These are phyloP conservation scores for Watsonalla binaria DNA, from an alignment of 2,888 invertebrate species.

Conservation along the genomic window DNA sequence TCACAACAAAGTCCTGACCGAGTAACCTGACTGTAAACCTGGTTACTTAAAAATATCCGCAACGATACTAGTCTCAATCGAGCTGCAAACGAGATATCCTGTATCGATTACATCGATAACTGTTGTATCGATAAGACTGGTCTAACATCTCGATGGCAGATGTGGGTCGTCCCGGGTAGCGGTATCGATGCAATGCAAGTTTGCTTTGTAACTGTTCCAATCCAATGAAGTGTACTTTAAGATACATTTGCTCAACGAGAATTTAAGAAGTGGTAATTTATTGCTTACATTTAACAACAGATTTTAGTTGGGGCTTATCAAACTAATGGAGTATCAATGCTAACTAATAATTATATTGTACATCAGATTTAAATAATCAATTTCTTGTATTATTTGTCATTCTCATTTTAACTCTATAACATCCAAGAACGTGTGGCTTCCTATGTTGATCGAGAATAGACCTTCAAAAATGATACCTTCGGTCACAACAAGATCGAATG, in stretches of 20 bases:
- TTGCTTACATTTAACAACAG: too few species aligned
- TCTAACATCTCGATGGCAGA: conserved; percentile 15
- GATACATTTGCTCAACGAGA: neutral
- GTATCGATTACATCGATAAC: conserved; percentile 18
- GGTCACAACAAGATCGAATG: too few species aligned
- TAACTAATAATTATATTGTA: too few species aligned
- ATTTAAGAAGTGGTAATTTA: too few species aligned
- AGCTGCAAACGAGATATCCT: conserved; percentile 13
- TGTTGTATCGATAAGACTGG: conserved; percentile 20
- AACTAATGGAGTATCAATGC: too few species aligned
- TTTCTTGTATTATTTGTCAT: too few species aligned
- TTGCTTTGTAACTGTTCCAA: conserved; percentile 24
- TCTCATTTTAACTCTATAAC: too few species aligned
- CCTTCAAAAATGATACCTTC: too few species aligned
- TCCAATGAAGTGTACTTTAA: conserved; percentile 1
- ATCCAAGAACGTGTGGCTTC: too few species aligned
- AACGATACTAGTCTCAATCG: conserved; percentile 7
- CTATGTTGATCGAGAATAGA: too few species aligned
- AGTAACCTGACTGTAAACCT: neutral
- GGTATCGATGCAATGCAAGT: conserved; percentile 40
- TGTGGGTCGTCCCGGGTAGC: conserved; percentile 39
- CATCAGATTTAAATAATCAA: too few species aligned
- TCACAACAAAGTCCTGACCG: neutral
- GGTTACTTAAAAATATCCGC: neutral
- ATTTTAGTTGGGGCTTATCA: too few species aligned